Evolutionary conservation across 2,797 vertebrate species (phyloP), one percentile per base, ranked within the genome.

Genomic region (Gastrophryne carolinensis): DNA sequence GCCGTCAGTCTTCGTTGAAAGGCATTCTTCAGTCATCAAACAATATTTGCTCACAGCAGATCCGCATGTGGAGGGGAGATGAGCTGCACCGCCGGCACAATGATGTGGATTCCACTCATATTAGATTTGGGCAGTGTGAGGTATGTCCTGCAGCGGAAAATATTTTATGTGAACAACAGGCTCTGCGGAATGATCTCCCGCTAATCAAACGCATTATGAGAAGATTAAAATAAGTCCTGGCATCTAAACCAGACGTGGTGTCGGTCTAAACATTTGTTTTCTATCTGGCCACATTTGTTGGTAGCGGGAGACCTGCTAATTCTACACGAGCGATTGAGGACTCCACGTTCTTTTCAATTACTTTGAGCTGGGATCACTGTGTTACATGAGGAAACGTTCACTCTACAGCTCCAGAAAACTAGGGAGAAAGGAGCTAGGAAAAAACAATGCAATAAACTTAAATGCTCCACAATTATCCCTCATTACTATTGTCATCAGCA

Each of bases 181-280:
- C 17, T 63, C 34, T 47, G 35, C 29, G 30, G 2, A 10, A 41
- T 15, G 5, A 26, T 12, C 35, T 15, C 13, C 34, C 4, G 15
- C 23, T 54, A 39, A 32, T 47, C 50, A 56, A 10, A 29, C 21
- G 29, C 34, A 65, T 15, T 13, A 19, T 12, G 47, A 2, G 17
- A 11, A 47, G 27, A 32, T 15, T 65, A 34, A 47, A 54, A 65
- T 37, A 68, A 39, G 13, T 39, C 2, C 50, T 54, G 27, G 39
- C 50, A 35, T 41, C 15, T 29, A 54, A 56, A 53, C 19, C 4
- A 44, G 39, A 44, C 39, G 7, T 44, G 39, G 39, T 44, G 12
- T 21, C 17, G n/a, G 15, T 53, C 44, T 41, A 50, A 61, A 58
- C 44, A 63, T 53, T 72, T 72, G 41, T 35, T 72, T 61, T 50